Percentiles rank a stretch among this genome's conserved stretches.
phyloP scores from a whole-genome alignment of 2,797 vertebrate species.

The Scarus forsteni region DNA sequence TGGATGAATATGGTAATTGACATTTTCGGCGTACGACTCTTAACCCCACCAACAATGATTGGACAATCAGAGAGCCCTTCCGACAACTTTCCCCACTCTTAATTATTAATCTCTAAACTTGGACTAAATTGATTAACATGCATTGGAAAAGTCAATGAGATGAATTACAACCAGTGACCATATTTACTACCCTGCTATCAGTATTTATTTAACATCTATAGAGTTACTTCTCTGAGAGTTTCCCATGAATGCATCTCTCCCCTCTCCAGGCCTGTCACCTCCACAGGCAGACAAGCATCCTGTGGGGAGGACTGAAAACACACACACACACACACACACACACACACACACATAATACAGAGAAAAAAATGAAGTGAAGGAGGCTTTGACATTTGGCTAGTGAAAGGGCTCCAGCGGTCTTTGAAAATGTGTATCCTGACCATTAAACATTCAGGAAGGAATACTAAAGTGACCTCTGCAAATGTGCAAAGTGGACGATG shows the following conservation, averaged over 20 bases:
- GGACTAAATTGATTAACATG: slow-evolving; percentile 18
- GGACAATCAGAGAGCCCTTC: not conserved
- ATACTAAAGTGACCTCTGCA: slow-evolving; percentile 64
- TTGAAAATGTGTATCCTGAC: slow-evolving; percentile 55
- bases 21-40: no score
- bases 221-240: slow-evolving; percentile 43
- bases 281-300: slow-evolving; percentile 62
- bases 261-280: slow-evolving; percentile 67
- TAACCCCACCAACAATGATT: not conserved
- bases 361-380: slow-evolving; percentile 52
- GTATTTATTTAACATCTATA: slow-evolving; percentile 48
- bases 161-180: slow-evolving; percentile 21
- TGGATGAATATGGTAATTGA: no score
- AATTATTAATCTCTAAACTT: not conserved
- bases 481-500: slow-evolving; percentile 60
- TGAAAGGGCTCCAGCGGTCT: slow-evolving; percentile 46
- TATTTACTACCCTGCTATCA: slow-evolving; percentile 20
- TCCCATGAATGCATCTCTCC: slow-evolving; percentile 46
- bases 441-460: slow-evolving; percentile 66
- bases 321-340: slow-evolving; percentile 22
- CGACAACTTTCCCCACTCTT: not conserved
- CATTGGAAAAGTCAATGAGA: slow-evolving; percentile 17
- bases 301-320: slow-evolving; percentile 53
- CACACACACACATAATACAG: slow-evolving; percentile 24
- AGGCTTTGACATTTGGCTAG: slow-evolving; percentile 71